A percentile compares a stretch with the other conserved stretches of the same genome.
These are phyloP conservation scores for Sebastes ruberrimus DNA, from an alignment of 2,797 vertebrate species.

Conservation along the genomic window DNA sequence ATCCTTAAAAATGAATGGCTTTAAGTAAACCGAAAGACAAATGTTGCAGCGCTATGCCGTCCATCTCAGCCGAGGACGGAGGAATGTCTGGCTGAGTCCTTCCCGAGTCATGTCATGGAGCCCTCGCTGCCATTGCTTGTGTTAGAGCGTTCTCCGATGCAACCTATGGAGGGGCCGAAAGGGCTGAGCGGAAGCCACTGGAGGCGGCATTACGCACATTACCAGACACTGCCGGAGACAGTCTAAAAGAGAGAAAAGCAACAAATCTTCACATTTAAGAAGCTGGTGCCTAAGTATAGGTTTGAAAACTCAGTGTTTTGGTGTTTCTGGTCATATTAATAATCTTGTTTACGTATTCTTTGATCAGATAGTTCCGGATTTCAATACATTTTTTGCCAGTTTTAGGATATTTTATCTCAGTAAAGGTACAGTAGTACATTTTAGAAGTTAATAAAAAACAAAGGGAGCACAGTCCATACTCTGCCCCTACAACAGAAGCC, in stretches of 20 bases:
- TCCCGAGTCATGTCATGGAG: too few relatives aligned
- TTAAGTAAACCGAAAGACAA: too few relatives aligned
- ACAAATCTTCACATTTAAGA: neutral
- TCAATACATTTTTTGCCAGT: neutral
- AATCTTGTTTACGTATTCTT: neutral
- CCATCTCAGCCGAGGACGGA: too few relatives aligned
- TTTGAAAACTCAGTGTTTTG: neutral
- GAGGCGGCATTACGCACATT: too few relatives aligned
- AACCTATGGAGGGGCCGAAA: too few relatives aligned
- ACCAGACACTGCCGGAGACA: too few relatives aligned
- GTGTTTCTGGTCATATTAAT: neutral
- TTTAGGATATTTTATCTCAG: neutral
- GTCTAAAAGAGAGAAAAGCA: neutral
- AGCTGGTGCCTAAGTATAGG: neutral
- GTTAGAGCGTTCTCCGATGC: too few relatives aligned
- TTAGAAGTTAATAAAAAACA: neutral
- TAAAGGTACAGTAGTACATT: neutral
- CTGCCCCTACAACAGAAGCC: neutral
- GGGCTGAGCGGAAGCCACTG: too few relatives aligned
- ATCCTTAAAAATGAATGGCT: too few relatives aligned
- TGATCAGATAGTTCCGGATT: neutral
- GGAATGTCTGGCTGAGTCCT: too few relatives aligned
- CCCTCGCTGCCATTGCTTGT: too few relatives aligned
- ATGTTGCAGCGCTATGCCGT: too few relatives aligned
- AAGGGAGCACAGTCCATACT: neutral